Conservation (phyloP, 2,113 vertebrate species). For the Micronisus gabar region DNA sequence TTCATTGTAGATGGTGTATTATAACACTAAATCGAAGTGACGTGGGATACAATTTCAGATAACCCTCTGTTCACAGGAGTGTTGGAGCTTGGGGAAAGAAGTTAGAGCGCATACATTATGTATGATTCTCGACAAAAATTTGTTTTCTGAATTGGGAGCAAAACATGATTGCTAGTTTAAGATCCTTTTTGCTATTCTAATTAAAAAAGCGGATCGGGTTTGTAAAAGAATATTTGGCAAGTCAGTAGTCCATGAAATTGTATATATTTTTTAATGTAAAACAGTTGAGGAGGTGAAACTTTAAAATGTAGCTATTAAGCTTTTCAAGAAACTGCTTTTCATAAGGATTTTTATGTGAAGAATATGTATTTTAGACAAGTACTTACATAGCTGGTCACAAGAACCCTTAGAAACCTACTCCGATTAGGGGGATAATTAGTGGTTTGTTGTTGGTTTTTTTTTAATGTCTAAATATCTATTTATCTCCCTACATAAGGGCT, state of each 20-base stretch:
- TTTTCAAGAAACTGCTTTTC: neutral
- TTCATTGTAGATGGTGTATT: accelerated
- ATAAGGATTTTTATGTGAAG: neutral
- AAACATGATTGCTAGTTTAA: neutral
- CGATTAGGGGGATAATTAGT: neutral
- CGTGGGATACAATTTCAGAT: accelerated
- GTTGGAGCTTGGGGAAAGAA: neutral
- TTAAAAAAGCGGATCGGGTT: constrained; percentile 7
- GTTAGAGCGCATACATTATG: accelerated
- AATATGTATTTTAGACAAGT: neutral
- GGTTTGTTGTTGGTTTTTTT: accelerated
- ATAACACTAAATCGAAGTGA: neutral
- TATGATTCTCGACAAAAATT: neutral
- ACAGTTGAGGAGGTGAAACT: constrained; percentile 30
- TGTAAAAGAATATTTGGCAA: constrained; percentile 43
- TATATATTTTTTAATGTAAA: constrained; percentile 47
- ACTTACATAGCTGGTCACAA: neutral
- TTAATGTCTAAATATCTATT: neutral
- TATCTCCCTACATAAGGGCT: neutral
- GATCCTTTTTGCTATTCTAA: constrained; percentile 9
- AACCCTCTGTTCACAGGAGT: accelerated
- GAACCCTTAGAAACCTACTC: neutral
- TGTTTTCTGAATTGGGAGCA: neutral
- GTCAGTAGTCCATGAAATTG: constrained; percentile 51
- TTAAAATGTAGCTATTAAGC: constrained; percentile 9